Conservation (phyloP, 2,797 vertebrate genomes). For the Dryobates pubescens region DNA sequence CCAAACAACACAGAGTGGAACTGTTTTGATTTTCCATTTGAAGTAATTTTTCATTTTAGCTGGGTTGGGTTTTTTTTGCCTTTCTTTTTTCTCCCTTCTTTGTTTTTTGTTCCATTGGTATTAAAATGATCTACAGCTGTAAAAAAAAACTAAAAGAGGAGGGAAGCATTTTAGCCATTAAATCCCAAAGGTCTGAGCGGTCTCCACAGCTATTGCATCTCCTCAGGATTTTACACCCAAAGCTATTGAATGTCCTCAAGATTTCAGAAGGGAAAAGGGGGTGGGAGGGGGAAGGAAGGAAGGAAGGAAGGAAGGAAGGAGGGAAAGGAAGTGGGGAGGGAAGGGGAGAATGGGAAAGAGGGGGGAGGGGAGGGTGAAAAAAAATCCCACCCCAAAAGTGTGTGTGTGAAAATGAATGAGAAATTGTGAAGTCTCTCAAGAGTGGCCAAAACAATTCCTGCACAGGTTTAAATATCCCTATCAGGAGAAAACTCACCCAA, state of each 20-base stretch:
- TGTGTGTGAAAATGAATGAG: not conserved
- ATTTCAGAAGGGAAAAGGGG: not conserved
- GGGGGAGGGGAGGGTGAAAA: rapidly evolving
- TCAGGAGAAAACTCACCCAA: not conserved
- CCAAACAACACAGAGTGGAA: not conserved
- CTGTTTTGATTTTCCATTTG: constrained; percentile 46
- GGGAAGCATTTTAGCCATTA: not conserved
- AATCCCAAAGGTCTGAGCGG: not conserved
- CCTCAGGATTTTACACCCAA: not conserved
- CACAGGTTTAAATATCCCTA: not conserved
- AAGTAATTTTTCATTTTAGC: constrained; percentile 20
- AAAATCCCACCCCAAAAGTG: not conserved
- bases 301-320: too few relatives aligned
- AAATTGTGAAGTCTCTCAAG: not conserved
- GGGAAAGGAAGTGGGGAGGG: too few relatives aligned
- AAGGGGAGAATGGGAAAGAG: not conserved
- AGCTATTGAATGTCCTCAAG: not conserved
- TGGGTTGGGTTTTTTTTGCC: too few relatives aligned
- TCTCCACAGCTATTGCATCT: not conserved
- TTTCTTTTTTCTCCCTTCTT: too few relatives aligned
- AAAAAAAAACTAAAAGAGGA: not conserved
- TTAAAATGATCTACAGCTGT: not conserved
- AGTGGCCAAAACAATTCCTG: not conserved
- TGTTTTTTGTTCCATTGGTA: not conserved
- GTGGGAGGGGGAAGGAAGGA: too few relatives aligned